Evolutionary conservation across 2,888 invertebrate genomes (phyloP), one percentile per base, ranked within the genome.

Genomic region (Euproctis similis): DNA sequence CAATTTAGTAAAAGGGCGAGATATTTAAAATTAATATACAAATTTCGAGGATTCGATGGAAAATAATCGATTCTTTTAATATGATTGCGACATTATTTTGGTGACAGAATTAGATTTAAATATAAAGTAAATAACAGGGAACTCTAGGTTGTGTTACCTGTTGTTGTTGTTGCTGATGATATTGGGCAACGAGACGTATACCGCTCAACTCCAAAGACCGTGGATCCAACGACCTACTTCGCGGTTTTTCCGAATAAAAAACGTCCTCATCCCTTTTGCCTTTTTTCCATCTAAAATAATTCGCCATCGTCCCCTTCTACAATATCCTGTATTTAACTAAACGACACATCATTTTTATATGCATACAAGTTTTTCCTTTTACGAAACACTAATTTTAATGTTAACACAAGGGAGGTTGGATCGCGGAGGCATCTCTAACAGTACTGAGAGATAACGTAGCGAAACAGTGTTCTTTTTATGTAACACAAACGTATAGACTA

Each of bases 161-260:
- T 24, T 45, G 39, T 29, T 72, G 70, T 24, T 45, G 39, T 29
- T 72, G 70, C 28, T 71, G 67, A 13, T 71, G 62, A 27, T 85
- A 76, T 50, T 88, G 87, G 7, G 89, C 75, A 29, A 89, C 84
- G 21, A 87, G 63, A 29, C 86, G 84, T 39, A 91, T 86, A 17
- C 92, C 92, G 34, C 90, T 90, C 30, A 88, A 77, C 59, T 92
- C 91, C 57, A 92, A 71, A 5, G 90, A 87, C 41, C 89, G 87
- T 13, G 92, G 88, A 65, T 92, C 92, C 65, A 92, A 69, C 1
- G 92, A 92, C 36, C 90, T 85, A 65, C 92, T 92, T 29, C 92
- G 86, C 6, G 90, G 91, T 53, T 92, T 90, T 42, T 81, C 77
- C 24, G 86, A 78, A 59, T 76, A 85, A 51, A 85, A 85, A 49